These are phyloP conservation scores for Acropternis orthonyx DNA, from an alignment of 2,797 vertebrate genomes.

Conservation along the genomic window DNA sequence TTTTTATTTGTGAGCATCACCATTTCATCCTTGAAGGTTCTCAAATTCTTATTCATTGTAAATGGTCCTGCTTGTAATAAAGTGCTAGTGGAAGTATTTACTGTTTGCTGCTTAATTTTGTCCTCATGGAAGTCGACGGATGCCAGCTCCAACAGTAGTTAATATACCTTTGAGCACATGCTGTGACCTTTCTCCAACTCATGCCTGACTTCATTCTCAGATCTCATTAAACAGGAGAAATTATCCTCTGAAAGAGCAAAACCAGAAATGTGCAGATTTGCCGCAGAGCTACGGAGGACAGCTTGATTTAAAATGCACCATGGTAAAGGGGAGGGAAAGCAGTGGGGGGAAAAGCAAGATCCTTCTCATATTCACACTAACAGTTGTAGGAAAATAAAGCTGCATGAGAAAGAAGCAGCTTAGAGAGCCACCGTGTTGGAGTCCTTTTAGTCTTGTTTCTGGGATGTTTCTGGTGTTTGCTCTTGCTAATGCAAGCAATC, in stretches of 20 bases:
- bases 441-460: not conserved
- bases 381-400: slow-evolving; percentile 6
- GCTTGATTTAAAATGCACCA: slow-evolving; percentile 73
- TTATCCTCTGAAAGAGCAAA: slow-evolving; percentile 79
- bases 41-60: slow-evolving; percentile 78
- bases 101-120: slow-evolving; percentile 81
- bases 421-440: not conserved
- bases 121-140: slow-evolving; percentile 72
- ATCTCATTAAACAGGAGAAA: slow-evolving; percentile 82
- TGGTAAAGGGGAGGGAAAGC: slow-evolving; percentile 15
- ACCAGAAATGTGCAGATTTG: slow-evolving; percentile 74
- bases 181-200: slow-evolving; percentile 80
- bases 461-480: not conserved
- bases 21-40: slow-evolving; percentile 76
- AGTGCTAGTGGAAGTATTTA: slow-evolving; percentile 76
- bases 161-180: slow-evolving; percentile 79
- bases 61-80: slow-evolving; percentile 78
- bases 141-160: slow-evolving; percentile 72
- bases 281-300: slow-evolving; percentile 67
- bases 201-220: slow-evolving; percentile 83
- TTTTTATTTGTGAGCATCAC: slow-evolving; percentile 75
- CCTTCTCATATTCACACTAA: not conserved
- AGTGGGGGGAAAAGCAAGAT: not conserved
- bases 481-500: not conserved
- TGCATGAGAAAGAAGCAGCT: not conserved